Conservation (phyloP, 2,888 invertebrate genomes). For the Morpho helenor region DNA sequence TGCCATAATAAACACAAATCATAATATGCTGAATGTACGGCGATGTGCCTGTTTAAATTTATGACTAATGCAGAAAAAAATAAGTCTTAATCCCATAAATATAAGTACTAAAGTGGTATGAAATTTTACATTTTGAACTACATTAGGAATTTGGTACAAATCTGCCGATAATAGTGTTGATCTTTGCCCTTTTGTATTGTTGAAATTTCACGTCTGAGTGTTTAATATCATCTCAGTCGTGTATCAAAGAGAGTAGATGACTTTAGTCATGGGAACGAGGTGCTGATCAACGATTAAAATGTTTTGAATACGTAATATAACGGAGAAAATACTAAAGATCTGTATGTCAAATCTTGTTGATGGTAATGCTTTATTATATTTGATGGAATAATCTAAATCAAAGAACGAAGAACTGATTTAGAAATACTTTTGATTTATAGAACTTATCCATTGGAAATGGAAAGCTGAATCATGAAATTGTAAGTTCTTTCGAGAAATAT, state of each 20-base stretch:
- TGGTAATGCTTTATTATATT: too few species aligned
- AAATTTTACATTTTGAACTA: constrained; percentile 9
- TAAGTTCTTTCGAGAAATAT: too few species aligned
- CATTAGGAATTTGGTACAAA: constrained; percentile 26
- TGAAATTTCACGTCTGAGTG: constrained; percentile 30
- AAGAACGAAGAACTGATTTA: too few species aligned
- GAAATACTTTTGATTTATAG: too few species aligned
- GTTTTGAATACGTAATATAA: background rate
- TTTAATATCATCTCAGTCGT: constrained; percentile 24
- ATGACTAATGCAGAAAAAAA: constrained; percentile 3
- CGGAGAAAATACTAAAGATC: background rate
- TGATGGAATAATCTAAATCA: too few species aligned
- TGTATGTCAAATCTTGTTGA: too few species aligned
- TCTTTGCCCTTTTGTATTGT: constrained; percentile 49
- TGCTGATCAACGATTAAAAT: constrained; percentile 2
- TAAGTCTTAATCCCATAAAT: background rate
- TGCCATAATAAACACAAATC: constrained; percentile 55
- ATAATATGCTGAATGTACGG: constrained; percentile 30
- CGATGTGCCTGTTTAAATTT: constrained; percentile 11
- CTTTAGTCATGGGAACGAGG: constrained; percentile 19
- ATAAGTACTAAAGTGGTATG: constrained; percentile 10
- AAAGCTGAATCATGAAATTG: too few species aligned
- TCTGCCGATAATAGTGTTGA: constrained; percentile 33
- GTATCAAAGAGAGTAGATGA: constrained; percentile 23
- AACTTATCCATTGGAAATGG: too few species aligned